A percentile compares a stretch with the other conserved stretches of the same genome.
phyloP scores from a whole-genome alignment of 64 coral and sea anemone genomes.

The Astreopora myriophthalma region DNA sequence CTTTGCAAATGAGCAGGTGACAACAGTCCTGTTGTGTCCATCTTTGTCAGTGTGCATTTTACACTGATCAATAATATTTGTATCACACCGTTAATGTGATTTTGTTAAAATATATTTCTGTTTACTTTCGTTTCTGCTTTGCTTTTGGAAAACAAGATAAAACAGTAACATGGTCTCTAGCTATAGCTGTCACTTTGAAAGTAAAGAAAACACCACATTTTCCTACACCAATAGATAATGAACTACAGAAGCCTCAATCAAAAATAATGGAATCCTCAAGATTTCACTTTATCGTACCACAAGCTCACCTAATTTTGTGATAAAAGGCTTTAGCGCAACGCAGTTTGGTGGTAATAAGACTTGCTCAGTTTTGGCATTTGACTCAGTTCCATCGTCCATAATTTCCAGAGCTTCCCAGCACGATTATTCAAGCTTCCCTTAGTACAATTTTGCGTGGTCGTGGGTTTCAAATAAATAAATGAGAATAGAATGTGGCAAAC shows the following conservation, averaged over 20 bases:
- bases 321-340: slow-evolving; percentile 64
- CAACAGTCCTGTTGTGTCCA: too few species aligned
- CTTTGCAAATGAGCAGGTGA: too few species aligned
- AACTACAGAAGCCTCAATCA: not conserved
- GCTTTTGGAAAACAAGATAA: too few species aligned
- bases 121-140: too few species aligned
- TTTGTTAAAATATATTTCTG: too few species aligned
- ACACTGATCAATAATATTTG: too few species aligned
- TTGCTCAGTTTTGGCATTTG: slow-evolving; percentile 28
- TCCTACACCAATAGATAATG: not conserved
- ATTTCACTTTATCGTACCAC: not conserved
- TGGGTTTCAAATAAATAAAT: not conserved
- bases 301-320: slow-evolving; percentile 79
- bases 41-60: too few species aligned
- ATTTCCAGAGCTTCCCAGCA: not conserved
- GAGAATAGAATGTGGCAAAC: not conserved
- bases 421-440: not conserved
- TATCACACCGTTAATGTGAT: too few species aligned
- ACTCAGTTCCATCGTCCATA: slow-evolving; percentile 50
- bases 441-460: not conserved
- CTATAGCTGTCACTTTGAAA: too few species aligned
- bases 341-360: slow-evolving; percentile 41
- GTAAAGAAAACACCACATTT: too few species aligned
- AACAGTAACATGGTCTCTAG: too few species aligned
- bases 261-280: too few species aligned